Percentiles rank a stretch among this genome's conserved stretches.
Evolutionary conservation across 2,888 invertebrate genomes (phyloP).

Genomic region (Drosophila ezoana): DNA sequence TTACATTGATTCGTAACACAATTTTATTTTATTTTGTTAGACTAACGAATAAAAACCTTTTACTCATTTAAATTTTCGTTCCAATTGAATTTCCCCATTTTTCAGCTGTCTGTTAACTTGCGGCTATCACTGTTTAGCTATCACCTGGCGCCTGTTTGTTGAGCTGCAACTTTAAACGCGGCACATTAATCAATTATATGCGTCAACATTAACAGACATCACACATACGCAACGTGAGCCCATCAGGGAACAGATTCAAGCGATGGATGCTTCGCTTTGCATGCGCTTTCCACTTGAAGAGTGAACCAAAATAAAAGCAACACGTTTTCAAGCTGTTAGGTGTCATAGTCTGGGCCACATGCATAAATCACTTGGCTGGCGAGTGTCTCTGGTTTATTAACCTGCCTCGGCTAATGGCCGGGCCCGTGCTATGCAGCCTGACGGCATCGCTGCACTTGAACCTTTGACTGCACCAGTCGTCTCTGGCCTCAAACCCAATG

Average conservation of each 20-base stretch:
- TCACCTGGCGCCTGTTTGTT: conserved; percentile 52
- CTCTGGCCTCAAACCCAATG: conserved; percentile 8
- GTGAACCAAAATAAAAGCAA: conserved; percentile 53
- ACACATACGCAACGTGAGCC: conserved; percentile 66
- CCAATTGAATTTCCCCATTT: background rate
- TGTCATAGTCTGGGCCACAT: conserved; percentile 69
- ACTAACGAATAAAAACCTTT: too few species aligned
- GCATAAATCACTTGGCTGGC: conserved; percentile 67
- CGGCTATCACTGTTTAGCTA: conserved; percentile 20
- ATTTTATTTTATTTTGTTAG: too few species aligned
- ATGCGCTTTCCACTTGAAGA: conserved; percentile 33
- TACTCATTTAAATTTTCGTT: background rate
- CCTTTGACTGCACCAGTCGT: conserved; percentile 59
- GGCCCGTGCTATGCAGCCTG: conserved; percentile 61
- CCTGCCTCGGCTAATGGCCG: conserved; percentile 64
- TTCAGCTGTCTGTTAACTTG: conserved; percentile 21
- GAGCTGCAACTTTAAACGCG: conserved; percentile 38
- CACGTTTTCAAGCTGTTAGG: conserved; percentile 66
- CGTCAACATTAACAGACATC: conserved; percentile 42
- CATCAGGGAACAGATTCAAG: conserved; percentile 11
- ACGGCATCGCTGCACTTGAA: conserved; percentile 65
- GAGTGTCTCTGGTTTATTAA: conserved; percentile 67
- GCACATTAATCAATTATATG: conserved; percentile 56
- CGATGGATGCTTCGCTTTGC: conserved; percentile 18
- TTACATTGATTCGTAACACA: too few species aligned